Base-by-base conservation (phyloP, 2,888 invertebrate species). In the Oligia fasciuncula region DNA sequence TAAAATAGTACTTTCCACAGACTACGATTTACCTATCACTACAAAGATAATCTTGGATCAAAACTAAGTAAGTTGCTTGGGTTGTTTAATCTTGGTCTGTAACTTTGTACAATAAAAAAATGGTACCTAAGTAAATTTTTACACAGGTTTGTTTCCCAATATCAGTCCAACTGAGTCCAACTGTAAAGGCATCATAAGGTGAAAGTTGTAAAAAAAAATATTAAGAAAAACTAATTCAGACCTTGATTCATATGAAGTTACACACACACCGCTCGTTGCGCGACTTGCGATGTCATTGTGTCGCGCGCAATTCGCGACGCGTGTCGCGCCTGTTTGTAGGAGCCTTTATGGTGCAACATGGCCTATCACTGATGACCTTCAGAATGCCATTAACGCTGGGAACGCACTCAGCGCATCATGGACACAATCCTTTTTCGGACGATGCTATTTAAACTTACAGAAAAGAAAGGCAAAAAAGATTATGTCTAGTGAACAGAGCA, bases 31-130 rank as follows among this genome's bases (percentile, higher is more conserved):
- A 62, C 43, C 29, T 29, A 29, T 1, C 46, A 23, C 11, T 11
- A 63, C 57, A 29, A 77, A 54, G 13, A 57, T 5, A 57, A 49
- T 65, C 6, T 82, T 54, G 11, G 17, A 82, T 17, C 17, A 54
- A 40, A 51, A 29, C 19, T 29, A 51, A 23, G 29, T n/a, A 51
- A 71, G 11, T 62, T 71, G 1, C 40, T 40, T 11, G 11, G 17
- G 65, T 40, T 40, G n/a, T 40, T 71, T 40, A n/a, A n/a, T 71
- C 4, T 70, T 70, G 23, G 4, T 35, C 51, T 35, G 70, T 70
- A 35, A 54, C 23, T 17, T 29, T 70, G 69, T 23, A 35, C 14
- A 54, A 70, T 23, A 54, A 23, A 51, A 23, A 35, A 35, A 35
- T 35, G 35, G 35, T 35, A 35, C 3, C 2, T 35, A 35, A 40